These are phyloP conservation scores for Hoplostethus mediterraneus DNA, from an alignment of 2,797 vertebrate species.

Conservation along the genomic window DNA sequence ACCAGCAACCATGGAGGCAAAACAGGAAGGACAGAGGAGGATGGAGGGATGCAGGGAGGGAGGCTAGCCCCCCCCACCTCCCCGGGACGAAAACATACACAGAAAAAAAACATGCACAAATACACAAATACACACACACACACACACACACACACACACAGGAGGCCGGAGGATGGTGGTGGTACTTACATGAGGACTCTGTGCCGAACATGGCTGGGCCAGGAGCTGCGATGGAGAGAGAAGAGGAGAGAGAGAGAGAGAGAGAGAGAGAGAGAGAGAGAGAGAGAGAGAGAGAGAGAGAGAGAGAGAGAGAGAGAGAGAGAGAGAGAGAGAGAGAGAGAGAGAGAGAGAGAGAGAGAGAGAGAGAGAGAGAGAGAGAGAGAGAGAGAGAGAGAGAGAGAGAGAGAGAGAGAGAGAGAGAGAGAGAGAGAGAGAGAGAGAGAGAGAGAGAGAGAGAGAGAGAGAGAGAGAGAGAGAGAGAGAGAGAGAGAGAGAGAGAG, in stretches of 20 bases:
- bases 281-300: conserved; percentile 71
- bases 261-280: conserved; percentile 67
- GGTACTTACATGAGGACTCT: conserved; percentile 99
- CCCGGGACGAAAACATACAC: conserved; percentile 25
- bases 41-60: conserved; percentile 46
- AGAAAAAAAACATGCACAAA: background rate
- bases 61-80: conserved; percentile 19
- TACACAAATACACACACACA: conserved; percentile 9
- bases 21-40: conserved; percentile 68
- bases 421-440: conserved; percentile 73
- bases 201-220: conserved; percentile 99
- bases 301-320: conserved; percentile 69
- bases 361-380: conserved; percentile 77
- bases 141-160: conserved; percentile 51
- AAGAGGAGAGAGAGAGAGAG: conserved; percentile 64
- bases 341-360: conserved; percentile 72
- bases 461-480: conserved; percentile 72
- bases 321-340: conserved; percentile 72
- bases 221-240: conserved; percentile 89
- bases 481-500: conserved; percentile 73
- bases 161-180: conserved; percentile 71
- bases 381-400: conserved; percentile 69
- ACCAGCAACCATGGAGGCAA: conserved; percentile 72
- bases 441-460: conserved; percentile 72
- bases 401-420: conserved; percentile 73